These are phyloP conservation scores for Scomber colias DNA, from an alignment of 2,113 vertebrate genomes.

Conservation along the genomic window DNA sequence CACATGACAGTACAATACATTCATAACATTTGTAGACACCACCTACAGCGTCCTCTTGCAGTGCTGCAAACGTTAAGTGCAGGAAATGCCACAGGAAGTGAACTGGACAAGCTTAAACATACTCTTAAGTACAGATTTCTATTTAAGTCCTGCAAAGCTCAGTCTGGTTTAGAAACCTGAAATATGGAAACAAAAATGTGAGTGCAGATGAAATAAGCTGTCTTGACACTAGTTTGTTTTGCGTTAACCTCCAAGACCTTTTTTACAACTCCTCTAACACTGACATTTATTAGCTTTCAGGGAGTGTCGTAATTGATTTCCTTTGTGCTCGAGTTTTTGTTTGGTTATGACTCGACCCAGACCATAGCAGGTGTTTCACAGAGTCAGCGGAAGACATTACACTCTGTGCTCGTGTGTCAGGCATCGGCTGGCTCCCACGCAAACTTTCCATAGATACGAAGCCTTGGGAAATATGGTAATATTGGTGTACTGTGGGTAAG, in stretches of 20 bases:
- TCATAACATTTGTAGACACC: neutral
- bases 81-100: neutral
- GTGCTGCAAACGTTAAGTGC: neutral
- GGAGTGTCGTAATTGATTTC: conserved; percentile 40
- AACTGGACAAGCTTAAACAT: conserved; percentile 1
- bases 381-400: conserved; percentile 47
- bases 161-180: conserved; percentile 1
- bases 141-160: conserved; percentile 16
- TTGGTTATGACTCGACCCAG: conserved; percentile 39
- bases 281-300: conserved; percentile 59
- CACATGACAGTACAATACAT: neutral
- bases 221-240: conserved; percentile 1
- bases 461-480: conserved; percentile 52
- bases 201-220: conserved; percentile 14
- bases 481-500: conserved; percentile 29
- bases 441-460: conserved; percentile 58
- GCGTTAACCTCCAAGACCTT: conserved; percentile 8
- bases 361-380: conserved; percentile 64
- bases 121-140: conserved; percentile 16
- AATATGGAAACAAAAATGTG: neutral
- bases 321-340: conserved; percentile 40
- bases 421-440: conserved; percentile 16
- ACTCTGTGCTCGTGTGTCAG: conserved; percentile 23
- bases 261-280: conserved; percentile 24
- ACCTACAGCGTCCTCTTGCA: neutral